Base-by-base conservation (phyloP, 2,888 invertebrate species). In the Rotaria socialis region DNA sequence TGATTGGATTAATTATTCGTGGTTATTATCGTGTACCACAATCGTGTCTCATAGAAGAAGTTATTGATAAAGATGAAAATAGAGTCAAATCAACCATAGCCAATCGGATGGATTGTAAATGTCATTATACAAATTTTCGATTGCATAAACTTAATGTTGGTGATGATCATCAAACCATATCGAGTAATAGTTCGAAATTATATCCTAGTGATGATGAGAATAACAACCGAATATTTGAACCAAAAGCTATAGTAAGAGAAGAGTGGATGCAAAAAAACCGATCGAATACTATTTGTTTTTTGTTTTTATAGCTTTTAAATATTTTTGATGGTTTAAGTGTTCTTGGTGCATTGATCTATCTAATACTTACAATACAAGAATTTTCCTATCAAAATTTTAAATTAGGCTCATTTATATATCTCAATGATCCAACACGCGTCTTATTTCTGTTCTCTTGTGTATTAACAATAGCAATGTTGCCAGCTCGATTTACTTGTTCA, bases 351-450 rank as follows among this genome's bases (percentile, higher is more conserved):
- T 92, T 95, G 85, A 92, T 95, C 0, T 97, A 96, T 90, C 93
- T 97, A 55, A 92, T 94, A 2, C 94, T 96, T 0, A 96, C 96
- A 0, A 91, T 95, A 85, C 92, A 96, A 16, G 97, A 97, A 91
- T 95, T 96, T 0, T 93, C 94, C 88, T 97, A 97, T 91, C 93
- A 97, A 52, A 97, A 97, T 1, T 93, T 94, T 87, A 94, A 95
- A 89, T 96, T 97, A 94, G 98, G 97, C 91, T 94, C 96, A 88
- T 96, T 96, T 90, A 97, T 97, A 91, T 92, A 97, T 92, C 97
- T 96, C 92, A 93, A 90, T 88, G 27, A 80, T 80, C 80, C 80
- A 47, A 41, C 80, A 47, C 14, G 80, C 24, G 47, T 80, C 16
- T 47, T 80, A 80, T 80, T 80, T 80, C 47, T 80, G n/a, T 80